Evolutionary conservation across 2,113 vertebrate species (phyloP).

Genomic region (Mirounga angustirostris): DNA sequence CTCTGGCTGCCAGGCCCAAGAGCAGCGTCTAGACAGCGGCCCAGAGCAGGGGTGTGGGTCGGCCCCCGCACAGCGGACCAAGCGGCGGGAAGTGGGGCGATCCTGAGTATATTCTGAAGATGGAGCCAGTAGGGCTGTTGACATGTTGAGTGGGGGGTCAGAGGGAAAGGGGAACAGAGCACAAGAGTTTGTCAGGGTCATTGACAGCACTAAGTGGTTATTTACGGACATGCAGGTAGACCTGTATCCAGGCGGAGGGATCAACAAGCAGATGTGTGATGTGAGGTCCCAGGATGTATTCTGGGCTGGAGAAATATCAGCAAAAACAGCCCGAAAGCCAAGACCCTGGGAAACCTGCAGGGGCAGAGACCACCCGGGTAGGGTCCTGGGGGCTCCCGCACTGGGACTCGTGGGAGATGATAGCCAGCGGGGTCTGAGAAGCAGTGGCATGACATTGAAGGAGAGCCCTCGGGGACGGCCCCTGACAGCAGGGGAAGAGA

Average conservation of each 20-base stretch:
- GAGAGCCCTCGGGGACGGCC: neutral
- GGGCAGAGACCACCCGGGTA: neutral
- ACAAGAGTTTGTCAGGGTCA: neutral
- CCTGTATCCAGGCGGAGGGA: too few species aligned
- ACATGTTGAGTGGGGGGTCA: neutral
- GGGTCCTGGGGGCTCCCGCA: neutral
- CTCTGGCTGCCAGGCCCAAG: too few species aligned
- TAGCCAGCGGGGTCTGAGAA: neutral
- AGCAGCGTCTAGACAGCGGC: neutral
- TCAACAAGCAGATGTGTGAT: neutral
- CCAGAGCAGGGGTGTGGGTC: neutral
- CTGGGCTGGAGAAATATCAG: neutral
- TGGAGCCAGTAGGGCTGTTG: neutral
- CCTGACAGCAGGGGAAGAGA: neutral
- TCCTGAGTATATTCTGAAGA: too few species aligned
- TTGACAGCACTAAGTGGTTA: accelerated
- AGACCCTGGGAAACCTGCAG: neutral
- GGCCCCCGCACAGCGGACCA: neutral
- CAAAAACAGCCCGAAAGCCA: neutral
- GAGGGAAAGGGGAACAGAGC: too few species aligned
- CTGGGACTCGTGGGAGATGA: neutral
- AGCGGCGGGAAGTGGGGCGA: too few species aligned
- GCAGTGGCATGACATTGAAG: neutral
- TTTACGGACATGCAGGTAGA: neutral
- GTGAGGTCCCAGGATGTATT: neutral